These are phyloP conservation scores for Adrianichthys oophorus DNA, from an alignment of 2,797 vertebrate genomes.

Conservation along the genomic window DNA sequence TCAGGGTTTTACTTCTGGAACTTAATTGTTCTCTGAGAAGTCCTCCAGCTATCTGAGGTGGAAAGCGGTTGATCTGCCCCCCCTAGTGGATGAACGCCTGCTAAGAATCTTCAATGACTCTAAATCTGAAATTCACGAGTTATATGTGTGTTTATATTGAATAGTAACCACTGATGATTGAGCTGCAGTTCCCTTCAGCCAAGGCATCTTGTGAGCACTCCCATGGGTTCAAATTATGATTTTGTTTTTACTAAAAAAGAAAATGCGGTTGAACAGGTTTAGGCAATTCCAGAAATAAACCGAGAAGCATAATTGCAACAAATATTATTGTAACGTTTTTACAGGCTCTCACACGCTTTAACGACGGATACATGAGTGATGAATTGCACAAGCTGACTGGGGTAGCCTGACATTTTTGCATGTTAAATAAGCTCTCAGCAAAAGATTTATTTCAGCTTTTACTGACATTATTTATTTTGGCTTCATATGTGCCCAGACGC, in stretches of 20 bases:
- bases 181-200: too few species aligned
- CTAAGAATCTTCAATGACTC: background rate
- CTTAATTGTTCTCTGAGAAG: conserved; percentile 9
- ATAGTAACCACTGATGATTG: background rate
- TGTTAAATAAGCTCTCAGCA: conserved; percentile 10
- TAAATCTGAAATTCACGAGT: too few species aligned
- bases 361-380: conserved; percentile 1
- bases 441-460: conserved; percentile 9
- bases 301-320: background rate
- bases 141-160: background rate
- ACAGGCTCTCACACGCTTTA: background rate
- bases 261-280: background rate
- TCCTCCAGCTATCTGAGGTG: background rate
- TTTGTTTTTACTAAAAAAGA: background rate
- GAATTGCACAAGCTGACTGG: conserved; percentile 1
- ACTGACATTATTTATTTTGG: conserved; percentile 21
- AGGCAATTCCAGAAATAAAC: background rate
- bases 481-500: conserved; percentile 1
- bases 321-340: background rate
- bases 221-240: too few species aligned
- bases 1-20: conserved; percentile 6
- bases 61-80: conserved; percentile 14
- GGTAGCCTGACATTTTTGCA: background rate
- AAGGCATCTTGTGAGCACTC: too few species aligned
- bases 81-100: conserved; percentile 35